Evolutionary conservation across 2,888 invertebrate species (phyloP).

Genomic region (Rotaria macrura): DNA sequence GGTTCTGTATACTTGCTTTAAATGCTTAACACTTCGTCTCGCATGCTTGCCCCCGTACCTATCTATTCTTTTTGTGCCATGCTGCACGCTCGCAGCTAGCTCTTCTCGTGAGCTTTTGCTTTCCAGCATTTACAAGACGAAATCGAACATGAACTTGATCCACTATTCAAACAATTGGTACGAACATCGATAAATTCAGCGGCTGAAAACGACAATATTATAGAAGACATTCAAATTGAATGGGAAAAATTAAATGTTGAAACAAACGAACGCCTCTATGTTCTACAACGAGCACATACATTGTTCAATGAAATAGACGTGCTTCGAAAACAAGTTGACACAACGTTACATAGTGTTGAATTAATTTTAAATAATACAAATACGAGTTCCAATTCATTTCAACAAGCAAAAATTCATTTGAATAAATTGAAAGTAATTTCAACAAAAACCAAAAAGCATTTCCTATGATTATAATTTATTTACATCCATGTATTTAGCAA

Average conservation of each 20-base stretch:
- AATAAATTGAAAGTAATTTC: background rate
- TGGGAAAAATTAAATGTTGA: constrained; percentile 15
- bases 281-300: background rate
- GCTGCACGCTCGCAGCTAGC: background rate
- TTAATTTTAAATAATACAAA: background rate
- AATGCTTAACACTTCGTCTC: background rate
- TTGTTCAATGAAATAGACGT: background rate
- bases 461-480: background rate
- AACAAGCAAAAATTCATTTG: background rate
- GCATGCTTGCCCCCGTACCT: background rate
- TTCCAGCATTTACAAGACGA: constrained; percentile 9
- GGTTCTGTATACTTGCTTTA: background rate
- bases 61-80: background rate
- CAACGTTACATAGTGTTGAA: background rate
- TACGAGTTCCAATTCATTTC: background rate
- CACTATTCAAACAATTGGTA: background rate
- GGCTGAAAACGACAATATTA: background rate
- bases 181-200: background rate
- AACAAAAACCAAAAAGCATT: background rate
- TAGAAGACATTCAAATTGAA: background rate
- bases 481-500: background rate
- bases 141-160: constrained; percentile 13
- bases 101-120: constrained; percentile 17
- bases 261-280: background rate
- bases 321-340: background rate